These are phyloP conservation scores for Digitonthophagus gazella DNA, from an alignment of 2,888 invertebrate species.

Conservation along the genomic window DNA sequence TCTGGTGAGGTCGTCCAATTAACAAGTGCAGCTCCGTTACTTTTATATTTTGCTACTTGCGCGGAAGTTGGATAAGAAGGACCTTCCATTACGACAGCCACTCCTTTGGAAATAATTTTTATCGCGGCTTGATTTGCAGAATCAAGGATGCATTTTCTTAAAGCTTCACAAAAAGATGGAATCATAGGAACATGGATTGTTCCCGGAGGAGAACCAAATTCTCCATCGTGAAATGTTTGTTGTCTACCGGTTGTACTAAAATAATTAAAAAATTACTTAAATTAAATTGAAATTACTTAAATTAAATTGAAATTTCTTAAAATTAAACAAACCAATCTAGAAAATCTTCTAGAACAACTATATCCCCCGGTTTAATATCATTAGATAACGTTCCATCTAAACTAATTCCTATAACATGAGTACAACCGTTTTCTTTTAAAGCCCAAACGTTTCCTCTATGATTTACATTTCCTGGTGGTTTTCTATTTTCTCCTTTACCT, in stretches of 20 bases:
- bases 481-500: conserved; percentile 64
- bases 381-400: conserved; percentile 92
- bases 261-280: conserved; percentile 17
- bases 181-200: conserved; percentile 93
- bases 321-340: conserved; percentile 65
- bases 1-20: conserved; percentile 98
- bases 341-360: conserved; percentile 84
- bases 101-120: conserved; percentile 54
- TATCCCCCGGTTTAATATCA: conserved; percentile 80
- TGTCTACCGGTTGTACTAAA: conserved; percentile 61
- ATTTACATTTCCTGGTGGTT: conserved; percentile 84
- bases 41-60: conserved; percentile 82
- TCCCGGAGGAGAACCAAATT: conserved; percentile 59
- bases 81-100: conserved; percentile 82
- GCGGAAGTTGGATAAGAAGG: conserved; percentile 90
- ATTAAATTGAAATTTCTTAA: not conserved
- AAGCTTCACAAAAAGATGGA: conserved; percentile 79
- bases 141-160: conserved; percentile 65
- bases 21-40: conserved; percentile 88
- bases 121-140: conserved; percentile 60
- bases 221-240: conserved; percentile 87
- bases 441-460: conserved; percentile 97
- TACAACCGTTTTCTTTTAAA: conserved; percentile 80
- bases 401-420: conserved; percentile 89
- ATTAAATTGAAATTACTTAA: not conserved